Base-by-base conservation (phyloP, 2,888 invertebrate species). In the Neoaliturus tenellus region DNA sequence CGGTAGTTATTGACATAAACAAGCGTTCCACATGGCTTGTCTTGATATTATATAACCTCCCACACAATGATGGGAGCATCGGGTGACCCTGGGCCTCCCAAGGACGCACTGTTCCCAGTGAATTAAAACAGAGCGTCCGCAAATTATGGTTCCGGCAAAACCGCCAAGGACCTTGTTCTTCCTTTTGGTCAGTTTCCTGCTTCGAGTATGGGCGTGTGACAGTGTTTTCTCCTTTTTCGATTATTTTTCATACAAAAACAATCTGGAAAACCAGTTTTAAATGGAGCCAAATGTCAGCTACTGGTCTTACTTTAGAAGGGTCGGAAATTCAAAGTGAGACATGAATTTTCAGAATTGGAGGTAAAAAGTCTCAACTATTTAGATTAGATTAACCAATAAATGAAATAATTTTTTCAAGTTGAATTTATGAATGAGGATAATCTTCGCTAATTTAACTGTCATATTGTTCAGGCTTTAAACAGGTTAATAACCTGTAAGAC, bases 81-180 rank as follows among this genome's bases (percentile, higher is more conserved):
- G 10, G 41, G 23, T 39, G 35, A 71, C 39, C 71, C 41, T 71
- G 35, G 17, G 39, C 4, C 28, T 28, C 39, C 17, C 39, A 39
- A 71, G 71, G 71, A 71, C 71, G 5, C 39, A 17, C 0, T n/a
- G 71, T 71, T 71, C 71, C 71, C 71, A 71, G 71, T 71, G 41
- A 71, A 71, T 71, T 71, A 71, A 71, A 71, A 71, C 71, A 71
- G 41, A 71, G 20, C 71, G 41, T 71, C 71, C 17, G 71, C 39
- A 39, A 71, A 71, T 71, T 39, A 71, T 71, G 71, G 71, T 71
- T 71, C 35, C 35, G 62, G 62, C 12, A 62, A 62, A 62, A 62
- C 62, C 62, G 39, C 41, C 71, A 71, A 71, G 35, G 71, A 39
- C 71, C 39, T 33, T 20, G 71, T 10, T 71, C 41, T 71, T 71